Conservation (phyloP, 2,797 vertebrate species). For the Thamnophis elegans region DNA sequence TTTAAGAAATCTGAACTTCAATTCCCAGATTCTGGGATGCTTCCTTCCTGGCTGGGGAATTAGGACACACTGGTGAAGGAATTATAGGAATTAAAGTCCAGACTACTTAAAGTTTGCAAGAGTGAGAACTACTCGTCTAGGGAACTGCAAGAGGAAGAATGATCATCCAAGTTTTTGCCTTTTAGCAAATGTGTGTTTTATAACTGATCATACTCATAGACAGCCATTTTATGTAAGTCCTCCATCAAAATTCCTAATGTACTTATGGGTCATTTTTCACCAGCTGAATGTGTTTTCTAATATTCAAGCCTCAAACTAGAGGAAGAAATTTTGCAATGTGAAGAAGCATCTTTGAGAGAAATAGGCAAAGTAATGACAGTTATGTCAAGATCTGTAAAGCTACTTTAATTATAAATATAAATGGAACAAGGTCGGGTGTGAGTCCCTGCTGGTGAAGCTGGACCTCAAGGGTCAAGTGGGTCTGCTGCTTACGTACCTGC, state of each 20-base stretch:
- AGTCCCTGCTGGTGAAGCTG: too few relatives aligned
- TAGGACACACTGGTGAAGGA: not conserved
- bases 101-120: not conserved
- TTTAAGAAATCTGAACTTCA: not conserved
- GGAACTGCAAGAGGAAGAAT: not conserved
- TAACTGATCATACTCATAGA: not conserved
- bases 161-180: not conserved
- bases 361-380: not conserved
- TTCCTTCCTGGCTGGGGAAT: not conserved
- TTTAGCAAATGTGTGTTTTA: not conserved
- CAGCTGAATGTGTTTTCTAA: not conserved
- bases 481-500: too few relatives aligned
- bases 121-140: not conserved
- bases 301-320: not conserved
- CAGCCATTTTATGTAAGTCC: not conserved
- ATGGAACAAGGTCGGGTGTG: not conserved
- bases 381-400: not conserved
- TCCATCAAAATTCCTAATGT: not conserved
- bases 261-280: not conserved
- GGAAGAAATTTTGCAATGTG: not conserved
- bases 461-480: too few relatives aligned
- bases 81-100: not conserved
- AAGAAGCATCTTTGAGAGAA: not conserved
- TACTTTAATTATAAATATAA: not conserved
- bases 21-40: not conserved